Conservation (phyloP, 2,888 invertebrate genomes). For the Cataglyphis cursor region DNA sequence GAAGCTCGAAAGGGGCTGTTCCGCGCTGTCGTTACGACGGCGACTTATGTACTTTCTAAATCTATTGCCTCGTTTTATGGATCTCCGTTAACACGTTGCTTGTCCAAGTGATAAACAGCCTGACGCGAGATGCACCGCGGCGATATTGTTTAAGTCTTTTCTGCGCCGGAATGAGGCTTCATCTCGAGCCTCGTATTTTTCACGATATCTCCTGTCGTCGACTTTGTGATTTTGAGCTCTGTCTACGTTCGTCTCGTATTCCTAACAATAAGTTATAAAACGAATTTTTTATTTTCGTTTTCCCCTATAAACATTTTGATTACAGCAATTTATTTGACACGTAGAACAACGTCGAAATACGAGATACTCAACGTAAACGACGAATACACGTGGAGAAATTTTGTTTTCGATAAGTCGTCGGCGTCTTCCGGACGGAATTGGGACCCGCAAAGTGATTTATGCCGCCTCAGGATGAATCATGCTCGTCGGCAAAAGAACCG, state of each 20-base stretch:
- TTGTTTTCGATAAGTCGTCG: constrained; percentile 78
- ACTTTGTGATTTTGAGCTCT: neutral
- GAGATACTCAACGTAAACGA: constrained; percentile 21
- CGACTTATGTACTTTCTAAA: constrained; percentile 56
- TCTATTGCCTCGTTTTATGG: constrained; percentile 55
- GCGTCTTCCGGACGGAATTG: constrained; percentile 74
- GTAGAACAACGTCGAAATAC: neutral
- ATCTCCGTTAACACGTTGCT: constrained; percentile 49
- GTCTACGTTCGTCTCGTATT: neutral
- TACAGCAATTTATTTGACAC: constrained; percentile 15
- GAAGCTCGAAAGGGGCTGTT: constrained; percentile 41
- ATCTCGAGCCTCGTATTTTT: neutral
- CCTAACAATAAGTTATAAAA: neutral
- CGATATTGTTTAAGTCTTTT: constrained; percentile 29
- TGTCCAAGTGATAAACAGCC: constrained; percentile 50
- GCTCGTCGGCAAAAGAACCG: constrained; percentile 79
- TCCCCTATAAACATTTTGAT: neutral
- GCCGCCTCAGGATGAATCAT: constrained; percentile 82
- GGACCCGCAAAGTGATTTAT: constrained; percentile 79
- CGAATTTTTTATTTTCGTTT: neutral
- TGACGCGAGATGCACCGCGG: constrained; percentile 9
- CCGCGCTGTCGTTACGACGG: constrained; percentile 47
- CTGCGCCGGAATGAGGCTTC: neutral
- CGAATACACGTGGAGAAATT: constrained; percentile 72
- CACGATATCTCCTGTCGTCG: neutral